Conservation (phyloP, 2,888 invertebrate species). For the Cinara cedri region DNA sequence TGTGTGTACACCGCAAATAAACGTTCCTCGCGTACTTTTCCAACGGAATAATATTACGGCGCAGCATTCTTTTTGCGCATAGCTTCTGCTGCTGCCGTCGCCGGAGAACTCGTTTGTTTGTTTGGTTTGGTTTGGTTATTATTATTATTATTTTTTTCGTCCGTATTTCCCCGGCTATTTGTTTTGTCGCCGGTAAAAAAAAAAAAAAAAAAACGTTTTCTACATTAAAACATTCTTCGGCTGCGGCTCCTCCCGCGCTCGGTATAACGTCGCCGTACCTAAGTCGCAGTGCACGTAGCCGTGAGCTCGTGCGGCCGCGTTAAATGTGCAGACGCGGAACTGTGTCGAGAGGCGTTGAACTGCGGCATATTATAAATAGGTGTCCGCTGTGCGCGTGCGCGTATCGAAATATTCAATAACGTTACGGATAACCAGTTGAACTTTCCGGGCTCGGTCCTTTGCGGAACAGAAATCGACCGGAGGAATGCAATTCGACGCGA, state of each 20-base stretch:
- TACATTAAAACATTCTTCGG: slow-evolving; percentile 16
- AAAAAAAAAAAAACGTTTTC: neutral
- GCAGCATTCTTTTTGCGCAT: slow-evolving; percentile 39
- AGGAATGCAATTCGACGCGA: too few species aligned
- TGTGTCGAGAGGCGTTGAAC: too few species aligned
- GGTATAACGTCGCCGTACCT: too few species aligned
- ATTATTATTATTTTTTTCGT: neutral
- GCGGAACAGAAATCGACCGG: too few species aligned
- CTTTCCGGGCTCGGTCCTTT: too few species aligned
- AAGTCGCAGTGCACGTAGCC: too few species aligned
- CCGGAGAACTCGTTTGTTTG: slow-evolving; percentile 30
- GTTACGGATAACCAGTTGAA: too few species aligned
- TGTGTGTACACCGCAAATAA: neutral
- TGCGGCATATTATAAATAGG: too few species aligned
- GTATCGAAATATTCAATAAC: too few species aligned
- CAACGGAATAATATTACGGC: slow-evolving; percentile 26
- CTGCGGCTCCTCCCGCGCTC: neutral
- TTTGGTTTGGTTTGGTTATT: neutral
- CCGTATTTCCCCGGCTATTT: neutral
- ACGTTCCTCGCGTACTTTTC: slow-evolving; percentile 36
- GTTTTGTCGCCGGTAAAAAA: slow-evolving; percentile 4
- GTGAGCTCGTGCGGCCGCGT: neutral
- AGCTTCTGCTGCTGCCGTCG: neutral
- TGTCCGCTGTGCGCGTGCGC: too few species aligned
- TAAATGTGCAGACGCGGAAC: neutral